phyloP scores from a whole-genome alignment of 2,888 invertebrate genomes.

The Trissoscelio sp. region DNA sequence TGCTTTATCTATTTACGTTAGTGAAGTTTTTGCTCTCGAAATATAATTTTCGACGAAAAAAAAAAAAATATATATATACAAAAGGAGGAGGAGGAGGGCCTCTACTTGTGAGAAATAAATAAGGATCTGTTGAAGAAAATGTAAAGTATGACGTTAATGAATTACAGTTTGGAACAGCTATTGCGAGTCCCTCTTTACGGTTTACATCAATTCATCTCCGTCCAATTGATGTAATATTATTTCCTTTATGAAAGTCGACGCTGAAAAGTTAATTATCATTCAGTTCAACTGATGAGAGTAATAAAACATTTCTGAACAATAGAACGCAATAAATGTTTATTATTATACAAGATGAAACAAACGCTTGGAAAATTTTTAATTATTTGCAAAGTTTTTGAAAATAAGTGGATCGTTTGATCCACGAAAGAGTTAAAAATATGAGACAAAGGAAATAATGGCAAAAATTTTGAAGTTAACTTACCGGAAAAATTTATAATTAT shows the following conservation, averaged over 20 bases:
- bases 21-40: slow-evolving; percentile 24
- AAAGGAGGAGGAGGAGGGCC: background rate
- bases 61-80: background rate
- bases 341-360: background rate
- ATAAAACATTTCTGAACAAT: background rate
- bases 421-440: too few species aligned
- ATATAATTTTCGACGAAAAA: background rate
- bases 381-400: background rate
- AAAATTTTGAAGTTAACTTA: too few species aligned
- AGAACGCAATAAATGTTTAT: background rate
- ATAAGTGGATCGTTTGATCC: background rate
- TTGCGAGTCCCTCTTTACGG: background rate
- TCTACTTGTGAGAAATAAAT: slow-evolving; percentile 29
- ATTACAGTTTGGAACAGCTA: background rate
- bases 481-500: too few species aligned
- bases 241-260: slow-evolving; percentile 11
- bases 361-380: background rate
- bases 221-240: slow-evolving; percentile 32
- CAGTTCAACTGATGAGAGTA: slow-evolving; percentile 7
- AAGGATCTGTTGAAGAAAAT: slow-evolving; percentile 20
- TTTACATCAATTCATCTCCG: slow-evolving; percentile 27
- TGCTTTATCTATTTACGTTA: slow-evolving; percentile 32
- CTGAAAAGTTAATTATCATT: slow-evolving; percentile 33
- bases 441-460: too few species aligned
- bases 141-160: slow-evolving; percentile 28